Evolutionary conservation across 1,140 invertebrate species (phyloP).

Genomic region (Trichogramma pretiosum): DNA sequence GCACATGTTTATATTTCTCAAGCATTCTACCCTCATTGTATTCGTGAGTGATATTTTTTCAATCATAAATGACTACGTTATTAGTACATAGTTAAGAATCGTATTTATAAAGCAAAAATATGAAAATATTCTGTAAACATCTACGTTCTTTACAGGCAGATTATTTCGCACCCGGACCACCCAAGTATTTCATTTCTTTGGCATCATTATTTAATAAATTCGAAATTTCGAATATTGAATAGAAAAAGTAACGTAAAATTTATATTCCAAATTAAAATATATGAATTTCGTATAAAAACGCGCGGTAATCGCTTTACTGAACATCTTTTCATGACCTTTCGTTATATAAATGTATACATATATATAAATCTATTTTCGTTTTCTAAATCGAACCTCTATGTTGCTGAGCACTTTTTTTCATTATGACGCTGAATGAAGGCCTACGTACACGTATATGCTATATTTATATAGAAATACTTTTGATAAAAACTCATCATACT

Average conservation of each 20-base stretch:
- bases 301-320: too few relatives aligned
- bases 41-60: too few relatives aligned
- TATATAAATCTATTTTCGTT: constrained; percentile 1
- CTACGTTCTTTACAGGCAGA: too few relatives aligned
- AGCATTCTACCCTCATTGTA: constrained; percentile 8
- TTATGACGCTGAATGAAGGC: constrained; percentile 5
- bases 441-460: too few relatives aligned
- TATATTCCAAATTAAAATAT: too few relatives aligned
- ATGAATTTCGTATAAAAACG: too few relatives aligned
- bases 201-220: too few relatives aligned
- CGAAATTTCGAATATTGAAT: too few relatives aligned
- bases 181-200: too few relatives aligned
- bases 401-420: not conserved
- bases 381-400: constrained; percentile 2
- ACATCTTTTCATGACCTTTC: too few relatives aligned
- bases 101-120: constrained; percentile 17
- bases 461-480: constrained; percentile 6
- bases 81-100: constrained; percentile 8
- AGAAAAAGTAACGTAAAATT: too few relatives aligned
- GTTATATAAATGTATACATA: constrained; percentile 3
- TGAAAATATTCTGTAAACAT: constrained; percentile 1
- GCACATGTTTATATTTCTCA: constrained; percentile 15
- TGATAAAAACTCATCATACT: too few relatives aligned
- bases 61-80: constrained; percentile 9
- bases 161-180: constrained; percentile 37